These are phyloP conservation scores for Sebastes vulpes DNA, from an alignment of 2,797 vertebrate species.

Conservation along the genomic window DNA sequence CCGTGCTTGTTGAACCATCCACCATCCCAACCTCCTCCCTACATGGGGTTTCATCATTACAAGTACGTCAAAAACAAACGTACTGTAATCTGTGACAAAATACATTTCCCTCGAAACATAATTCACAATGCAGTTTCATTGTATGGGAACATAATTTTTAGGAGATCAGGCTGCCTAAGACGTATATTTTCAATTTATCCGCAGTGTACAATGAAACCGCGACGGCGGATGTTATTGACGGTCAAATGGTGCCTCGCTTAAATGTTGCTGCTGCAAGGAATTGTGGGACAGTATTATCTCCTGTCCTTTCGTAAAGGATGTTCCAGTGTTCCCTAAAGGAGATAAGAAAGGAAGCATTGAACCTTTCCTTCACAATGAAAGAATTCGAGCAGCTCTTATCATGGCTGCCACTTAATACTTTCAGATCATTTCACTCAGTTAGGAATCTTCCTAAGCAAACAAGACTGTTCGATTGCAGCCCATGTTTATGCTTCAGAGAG, in stretches of 20 bases:
- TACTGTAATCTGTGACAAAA: not conserved
- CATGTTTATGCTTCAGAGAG: not conserved
- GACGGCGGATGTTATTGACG: not conserved
- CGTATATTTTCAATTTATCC: not conserved
- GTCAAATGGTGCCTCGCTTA: not conserved
- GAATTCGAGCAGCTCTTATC: not conserved
- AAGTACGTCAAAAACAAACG: not conserved
- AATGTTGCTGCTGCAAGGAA: not conserved
- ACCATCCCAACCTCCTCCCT: too few relatives aligned
- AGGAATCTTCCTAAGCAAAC: not conserved
- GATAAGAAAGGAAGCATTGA: too few relatives aligned
- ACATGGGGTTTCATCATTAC: too few relatives aligned
- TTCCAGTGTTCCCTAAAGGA: not conserved
- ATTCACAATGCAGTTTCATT: not conserved
- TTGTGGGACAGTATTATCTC: not conserved
- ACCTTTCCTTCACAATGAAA: too few relatives aligned
- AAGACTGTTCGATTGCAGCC: not conserved
- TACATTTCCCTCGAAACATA: not conserved
- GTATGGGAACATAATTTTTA: too few relatives aligned
- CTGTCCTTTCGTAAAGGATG: not conserved
- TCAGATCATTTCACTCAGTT: not conserved
- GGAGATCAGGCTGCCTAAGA: not conserved
- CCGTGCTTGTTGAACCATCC: too few relatives aligned
- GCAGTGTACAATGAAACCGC: not conserved
- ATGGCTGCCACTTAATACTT: not conserved